These are phyloP conservation scores for Acanthosepion esculentum DNA, from an alignment of 2,888 invertebrate species.

Conservation along the genomic window DNA sequence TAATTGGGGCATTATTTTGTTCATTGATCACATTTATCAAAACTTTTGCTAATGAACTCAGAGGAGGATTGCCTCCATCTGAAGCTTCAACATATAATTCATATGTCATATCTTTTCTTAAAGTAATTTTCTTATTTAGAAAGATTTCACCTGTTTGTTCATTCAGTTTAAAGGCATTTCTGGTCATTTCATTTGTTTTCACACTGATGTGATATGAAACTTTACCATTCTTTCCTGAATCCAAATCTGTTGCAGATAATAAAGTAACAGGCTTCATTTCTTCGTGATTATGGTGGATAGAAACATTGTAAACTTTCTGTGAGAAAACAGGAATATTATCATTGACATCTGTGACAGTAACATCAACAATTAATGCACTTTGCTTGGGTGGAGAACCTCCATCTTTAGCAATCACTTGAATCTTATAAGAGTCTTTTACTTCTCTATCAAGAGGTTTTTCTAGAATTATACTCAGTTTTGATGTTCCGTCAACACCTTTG, in stretches of 20 bases:
- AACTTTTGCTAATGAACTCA: background rate
- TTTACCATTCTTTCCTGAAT: background rate
- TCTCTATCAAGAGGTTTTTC: background rate
- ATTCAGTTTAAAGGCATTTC: background rate
- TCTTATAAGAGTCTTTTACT: background rate
- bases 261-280: background rate
- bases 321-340: constrained; percentile 93
- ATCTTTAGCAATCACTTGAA: constrained; percentile 82
- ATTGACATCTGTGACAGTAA: constrained; percentile 92
- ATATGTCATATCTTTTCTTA: background rate
- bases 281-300: background rate
- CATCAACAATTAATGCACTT: constrained; percentile 83
- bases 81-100: constrained; percentile 1
- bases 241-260: background rate
- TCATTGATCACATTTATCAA: background rate
- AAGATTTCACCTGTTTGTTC: background rate
- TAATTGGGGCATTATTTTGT: constrained; percentile 15
- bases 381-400: constrained; percentile 82
- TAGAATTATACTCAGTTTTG: background rate
- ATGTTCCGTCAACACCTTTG: background rate
- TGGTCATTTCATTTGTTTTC: background rate
- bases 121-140: background rate
- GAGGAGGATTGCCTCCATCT: background rate
- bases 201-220: background rate
- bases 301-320: background rate